phyloP scores from a whole-genome alignment of 2,113 vertebrate genomes.

The Corythaixoides concolor region DNA sequence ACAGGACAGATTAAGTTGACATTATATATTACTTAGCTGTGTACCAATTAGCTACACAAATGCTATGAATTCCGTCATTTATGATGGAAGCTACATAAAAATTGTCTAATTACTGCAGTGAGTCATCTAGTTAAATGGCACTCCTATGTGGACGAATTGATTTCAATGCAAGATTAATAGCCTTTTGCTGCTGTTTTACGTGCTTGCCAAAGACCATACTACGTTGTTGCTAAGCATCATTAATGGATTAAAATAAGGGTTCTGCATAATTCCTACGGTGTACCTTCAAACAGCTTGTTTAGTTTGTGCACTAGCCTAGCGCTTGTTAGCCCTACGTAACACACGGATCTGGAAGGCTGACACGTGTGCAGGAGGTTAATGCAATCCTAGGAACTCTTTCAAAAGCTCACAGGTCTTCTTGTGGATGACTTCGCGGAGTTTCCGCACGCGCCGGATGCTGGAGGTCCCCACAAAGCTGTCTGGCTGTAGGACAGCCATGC shows the following conservation, averaged over 20 bases:
- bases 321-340: conserved; percentile 50
- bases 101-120: conserved; percentile 22
- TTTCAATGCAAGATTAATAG: conserved; percentile 53
- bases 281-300: conserved; percentile 30
- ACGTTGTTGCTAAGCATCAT: conserved; percentile 56
- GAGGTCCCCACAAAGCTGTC: conserved; percentile 90
- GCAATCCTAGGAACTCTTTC: conserved; percentile 86
- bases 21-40: conserved; percentile 20
- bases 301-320: conserved; percentile 51
- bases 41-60: conserved; percentile 49
- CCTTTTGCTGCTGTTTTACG: conserved; percentile 55
- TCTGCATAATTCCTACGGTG: conserved; percentile 46
- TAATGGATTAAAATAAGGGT: conserved; percentile 64
- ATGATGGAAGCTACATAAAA: conserved; percentile 54
- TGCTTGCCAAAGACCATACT: conserved; percentile 54
- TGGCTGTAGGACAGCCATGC: conserved; percentile 91
- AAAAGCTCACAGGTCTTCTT: conserved; percentile 97
- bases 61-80: conserved; percentile 37
- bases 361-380: conserved; percentile 66
- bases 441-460: conserved; percentile 84
- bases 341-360: neutral
- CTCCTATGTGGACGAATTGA: conserved; percentile 26
- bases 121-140: conserved; percentile 54
- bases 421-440: conserved; percentile 89
- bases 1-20: conserved; percentile 16